Evolutionary conservation across 64 coral and sea anemone genomes (phyloP), one percentile per base, ranked within the genome.

Genomic region (Cladopsammia gracilis): DNA sequence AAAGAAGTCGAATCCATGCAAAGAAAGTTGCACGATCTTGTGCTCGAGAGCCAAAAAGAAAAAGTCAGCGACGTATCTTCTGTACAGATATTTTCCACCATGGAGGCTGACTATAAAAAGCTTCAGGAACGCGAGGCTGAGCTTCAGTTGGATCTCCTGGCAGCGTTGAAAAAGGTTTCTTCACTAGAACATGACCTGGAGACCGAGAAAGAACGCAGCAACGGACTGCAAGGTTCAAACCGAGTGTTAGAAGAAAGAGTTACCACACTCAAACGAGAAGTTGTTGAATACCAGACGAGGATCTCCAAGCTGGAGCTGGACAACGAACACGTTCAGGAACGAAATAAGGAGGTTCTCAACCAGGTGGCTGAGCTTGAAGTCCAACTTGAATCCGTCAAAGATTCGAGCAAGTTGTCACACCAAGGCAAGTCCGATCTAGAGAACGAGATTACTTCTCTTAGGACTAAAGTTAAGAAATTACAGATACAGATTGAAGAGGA

Each of bases 151-250:
- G 98, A 99, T 80, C 91, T 99, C 23, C 76, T 99, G 8, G 94
- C 91, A 20, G 98, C 98, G 20, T 75, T 96, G 18, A 99, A 99
- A 67, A 99, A 92, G 72, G 94, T 96, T 58, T 93, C 98, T 3
- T 83, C 87, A 18, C 64, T 99, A 56, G 98, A 99, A 46, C 94
- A 99, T 61, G 94, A 99, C 18, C 42, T 99, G 6, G 86, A 99
- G 59, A 76, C 83, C 3, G 76, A 93, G 25, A 87, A 58, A 65
- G 98, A 99, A 42, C 85, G 79, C 26, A 88, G 85, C 16, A 43
- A 61, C 64, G 94, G 88, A 52, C 87, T 86, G 16, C 77, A 86
- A 69, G 89, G 49, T 68, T 84, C 88, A 57, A 79, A 89, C 57
- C 90, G 57, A 59, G 25, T 61, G 49, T 77, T 98, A 11, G 92